These are phyloP conservation scores for Chionodraco myersi DNA, from an alignment of 2,113 vertebrate species.

Conservation along the genomic window DNA sequence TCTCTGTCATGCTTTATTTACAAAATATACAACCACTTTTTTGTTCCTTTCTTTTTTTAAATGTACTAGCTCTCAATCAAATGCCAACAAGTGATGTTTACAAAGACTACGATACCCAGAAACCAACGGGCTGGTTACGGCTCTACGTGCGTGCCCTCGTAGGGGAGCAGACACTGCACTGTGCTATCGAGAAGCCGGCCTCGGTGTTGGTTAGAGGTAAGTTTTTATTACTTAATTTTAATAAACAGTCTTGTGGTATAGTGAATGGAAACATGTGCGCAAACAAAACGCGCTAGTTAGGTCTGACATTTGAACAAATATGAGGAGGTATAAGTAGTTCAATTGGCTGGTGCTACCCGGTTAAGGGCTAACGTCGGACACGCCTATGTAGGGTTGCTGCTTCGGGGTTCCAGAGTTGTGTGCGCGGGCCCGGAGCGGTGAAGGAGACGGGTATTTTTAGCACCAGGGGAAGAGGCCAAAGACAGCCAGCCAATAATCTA, in stretches of 20 bases:
- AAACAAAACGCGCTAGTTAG: slow-evolving; percentile 7
- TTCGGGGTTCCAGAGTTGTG: slow-evolving; percentile 31
- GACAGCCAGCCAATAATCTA: background rate
- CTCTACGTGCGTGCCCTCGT: slow-evolving; percentile 65
- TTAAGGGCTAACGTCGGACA: slow-evolving; percentile 67
- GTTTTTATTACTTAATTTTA: slow-evolving; percentile 54
- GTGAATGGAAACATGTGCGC: slow-evolving; percentile 55
- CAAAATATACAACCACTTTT: background rate
- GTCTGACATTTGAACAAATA: background rate
- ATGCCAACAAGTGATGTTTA: rapidly evolving
- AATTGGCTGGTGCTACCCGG: slow-evolving; percentile 25
- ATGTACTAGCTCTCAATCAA: background rate
- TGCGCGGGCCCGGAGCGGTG: slow-evolving; percentile 62
- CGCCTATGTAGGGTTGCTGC: slow-evolving; percentile 76
- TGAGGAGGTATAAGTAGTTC: background rate
- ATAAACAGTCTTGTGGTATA: background rate
- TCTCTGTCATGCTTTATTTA: background rate
- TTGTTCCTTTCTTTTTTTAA: background rate
- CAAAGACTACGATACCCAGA: slow-evolving; percentile 69
- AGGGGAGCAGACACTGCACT: slow-evolving; percentile 69
- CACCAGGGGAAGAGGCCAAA: slow-evolving; percentile 40
- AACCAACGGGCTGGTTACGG: slow-evolving; percentile 9
- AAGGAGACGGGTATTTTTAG: slow-evolving; percentile 80
- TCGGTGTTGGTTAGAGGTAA: slow-evolving; percentile 81
- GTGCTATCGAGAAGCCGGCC: slow-evolving; percentile 76